Base-by-base conservation (phyloP, 2,797 vertebrate species). In the Siniperca scherzeri region DNA sequence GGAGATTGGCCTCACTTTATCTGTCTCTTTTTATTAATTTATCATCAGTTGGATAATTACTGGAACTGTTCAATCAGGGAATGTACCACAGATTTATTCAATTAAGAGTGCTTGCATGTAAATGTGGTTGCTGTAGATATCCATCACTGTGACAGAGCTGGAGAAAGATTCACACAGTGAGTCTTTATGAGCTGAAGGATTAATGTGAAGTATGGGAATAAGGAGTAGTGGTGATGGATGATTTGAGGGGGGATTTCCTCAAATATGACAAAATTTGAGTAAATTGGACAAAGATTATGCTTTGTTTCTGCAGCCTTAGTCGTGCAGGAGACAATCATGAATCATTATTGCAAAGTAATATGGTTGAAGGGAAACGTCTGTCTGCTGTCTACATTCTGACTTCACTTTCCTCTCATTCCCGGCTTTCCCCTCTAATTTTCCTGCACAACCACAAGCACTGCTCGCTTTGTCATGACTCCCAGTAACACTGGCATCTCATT, bases 401-500 rank as follows among this genome's bases (percentile, higher is more conserved):
- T 78, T 76, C 68, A 80, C 88, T 89, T 87, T 90, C 82, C 59
- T 88, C 77, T 89, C 81, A 81, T 90, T 90, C 71, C 76, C 50
- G 7, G 77, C 70, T 81, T 50, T 36, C 61, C 83, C 62, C 71
- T 90, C 83, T 93, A 91, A 91, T 93, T 92, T 92, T 87, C 74
- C 87, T 82, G 72, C 87, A 57, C 72, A 61, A 87, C 87, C 90
- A 84, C 87, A 86, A 83, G 72, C 80, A 12, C 82, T n/a, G 80
- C 83, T 85, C 44, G 12, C 84, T 89, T 83, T 85, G 90, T 90
- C 86, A 87, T 90, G 87, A 88, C 89, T 91, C 82, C 84, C 87
- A 66, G 88, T 77, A 89, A 85, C 89, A 85, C 82, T 91, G 93
- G 93, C 92, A 94, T 93, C 91, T 94, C 91, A 90, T 93, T 94